Evolutionary conservation across 2,888 invertebrate genomes (phyloP).

Genomic region (Aplocera efformata): DNA sequence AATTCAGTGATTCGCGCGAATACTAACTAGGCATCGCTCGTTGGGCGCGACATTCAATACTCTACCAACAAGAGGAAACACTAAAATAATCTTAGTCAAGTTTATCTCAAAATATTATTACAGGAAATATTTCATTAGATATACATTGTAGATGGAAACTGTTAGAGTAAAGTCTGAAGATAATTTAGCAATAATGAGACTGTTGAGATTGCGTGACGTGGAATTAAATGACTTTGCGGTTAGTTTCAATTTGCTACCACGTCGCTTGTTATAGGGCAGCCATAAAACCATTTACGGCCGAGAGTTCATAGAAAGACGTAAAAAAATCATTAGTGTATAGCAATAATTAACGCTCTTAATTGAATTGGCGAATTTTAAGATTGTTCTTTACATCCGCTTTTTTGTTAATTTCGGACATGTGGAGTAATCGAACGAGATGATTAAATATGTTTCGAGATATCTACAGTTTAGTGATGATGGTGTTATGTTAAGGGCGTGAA

Average conservation of each 20-base stretch:
- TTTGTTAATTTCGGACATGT: slow-evolving; percentile 26
- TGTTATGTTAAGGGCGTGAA: slow-evolving; percentile 32
- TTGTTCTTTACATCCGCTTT: slow-evolving; percentile 29
- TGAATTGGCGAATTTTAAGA: slow-evolving; percentile 31
- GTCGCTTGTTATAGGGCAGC: slow-evolving; percentile 54
- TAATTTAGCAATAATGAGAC: slow-evolving; percentile 30
- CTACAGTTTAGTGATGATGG: slow-evolving; percentile 20
- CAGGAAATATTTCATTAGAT: slow-evolving; percentile 36
- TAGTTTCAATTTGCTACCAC: slow-evolving; percentile 63
- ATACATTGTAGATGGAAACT: slow-evolving; percentile 22
- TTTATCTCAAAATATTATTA: slow-evolving; percentile 37
- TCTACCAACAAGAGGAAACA: slow-evolving; percentile 55
- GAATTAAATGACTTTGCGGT: slow-evolving; percentile 63
- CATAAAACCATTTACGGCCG: slow-evolving; percentile 50
- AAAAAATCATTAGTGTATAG: slow-evolving; percentile 30
- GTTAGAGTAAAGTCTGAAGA: slow-evolving; percentile 17
- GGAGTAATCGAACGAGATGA: slow-evolving; percentile 10
- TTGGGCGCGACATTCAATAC: slow-evolving; percentile 61
- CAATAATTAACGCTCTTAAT: slow-evolving; percentile 33
- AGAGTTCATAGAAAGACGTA: slow-evolving; percentile 43
- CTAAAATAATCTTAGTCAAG: slow-evolving; percentile 55
- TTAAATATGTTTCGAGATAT: slow-evolving; percentile 11
- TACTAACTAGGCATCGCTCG: slow-evolving; percentile 60
- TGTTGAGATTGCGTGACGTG: slow-evolving; percentile 54
- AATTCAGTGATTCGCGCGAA: slow-evolving; percentile 73